These are phyloP conservation scores for Sinodicranocentrus sp. DNA, from an alignment of 2,888 invertebrate species.

Conservation along the genomic window DNA sequence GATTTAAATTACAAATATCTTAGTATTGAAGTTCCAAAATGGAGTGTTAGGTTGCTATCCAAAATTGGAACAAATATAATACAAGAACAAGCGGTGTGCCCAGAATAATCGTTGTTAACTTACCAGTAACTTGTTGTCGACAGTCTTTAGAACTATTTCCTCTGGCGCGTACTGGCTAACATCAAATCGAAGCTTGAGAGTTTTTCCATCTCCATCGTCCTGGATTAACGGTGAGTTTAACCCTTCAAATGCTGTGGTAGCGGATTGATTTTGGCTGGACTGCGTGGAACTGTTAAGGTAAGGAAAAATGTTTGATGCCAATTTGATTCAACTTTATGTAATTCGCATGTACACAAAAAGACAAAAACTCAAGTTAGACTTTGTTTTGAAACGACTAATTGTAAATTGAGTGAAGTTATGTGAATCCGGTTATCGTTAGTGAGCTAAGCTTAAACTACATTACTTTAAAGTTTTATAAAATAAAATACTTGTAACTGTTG, in stretches of 20 bases:
- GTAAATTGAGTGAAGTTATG: background rate
- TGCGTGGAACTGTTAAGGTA: constrained; percentile 81
- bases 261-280: constrained; percentile 79
- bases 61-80: no score
- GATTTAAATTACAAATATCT: background rate
- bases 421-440: constrained; percentile 23
- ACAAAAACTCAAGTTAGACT: no score
- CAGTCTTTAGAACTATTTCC: constrained; percentile 98
- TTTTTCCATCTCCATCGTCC: constrained; percentile 95
- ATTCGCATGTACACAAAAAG: no score
- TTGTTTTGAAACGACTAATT: no score
- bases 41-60: no score
- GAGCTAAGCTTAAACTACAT: constrained; percentile 25
- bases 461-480: no score
- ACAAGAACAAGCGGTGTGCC: background rate
- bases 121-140: constrained; percentile 97
- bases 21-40: no score
- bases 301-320: no score
- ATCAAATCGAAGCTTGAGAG: constrained; percentile 96
- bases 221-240: constrained; percentile 95
- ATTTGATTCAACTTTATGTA: no score
- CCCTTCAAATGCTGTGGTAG: constrained; percentile 85
- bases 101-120: constrained; percentile 78
- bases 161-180: constrained; percentile 97
- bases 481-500: no score